Evolutionary conservation across 2,888 invertebrate genomes (phyloP).

Genomic region (Uropetala carovei): DNA sequence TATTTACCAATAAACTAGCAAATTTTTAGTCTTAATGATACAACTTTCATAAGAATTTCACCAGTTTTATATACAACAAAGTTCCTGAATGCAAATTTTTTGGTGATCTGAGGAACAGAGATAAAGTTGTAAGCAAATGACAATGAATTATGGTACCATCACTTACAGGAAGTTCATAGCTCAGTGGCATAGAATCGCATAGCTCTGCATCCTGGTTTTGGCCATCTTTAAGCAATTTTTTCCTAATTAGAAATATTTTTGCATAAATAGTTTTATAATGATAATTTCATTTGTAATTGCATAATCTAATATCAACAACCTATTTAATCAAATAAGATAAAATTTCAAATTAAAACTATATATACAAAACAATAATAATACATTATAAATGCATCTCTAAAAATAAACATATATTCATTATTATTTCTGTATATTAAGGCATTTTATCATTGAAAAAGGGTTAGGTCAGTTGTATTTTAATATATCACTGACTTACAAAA

Average conservation of each 20-base stretch:
- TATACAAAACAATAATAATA: no score
- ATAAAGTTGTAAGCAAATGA: neutral
- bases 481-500: no score
- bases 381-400: neutral
- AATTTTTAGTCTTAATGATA: neutral
- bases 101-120: neutral
- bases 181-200: slow-evolving; percentile 79
- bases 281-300: no score
- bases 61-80: neutral
- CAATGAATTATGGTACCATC: neutral
- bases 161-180: slow-evolving; percentile 79
- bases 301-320: no score
- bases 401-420: neutral
- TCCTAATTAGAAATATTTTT: slow-evolving; percentile 67
- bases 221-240: slow-evolving; percentile 71
- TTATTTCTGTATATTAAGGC: neutral
- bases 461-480: no score
- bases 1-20: neutral
- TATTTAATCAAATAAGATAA: no score
- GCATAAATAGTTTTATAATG: neutral
- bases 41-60: neutral
- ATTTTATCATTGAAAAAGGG: neutral
- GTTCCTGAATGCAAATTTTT: neutral
- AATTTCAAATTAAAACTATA: no score
- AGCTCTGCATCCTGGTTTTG: slow-evolving; percentile 74